Base-by-base conservation (phyloP, 2,113 vertebrate species). In the Poeciliopsis turrubarensis region DNA sequence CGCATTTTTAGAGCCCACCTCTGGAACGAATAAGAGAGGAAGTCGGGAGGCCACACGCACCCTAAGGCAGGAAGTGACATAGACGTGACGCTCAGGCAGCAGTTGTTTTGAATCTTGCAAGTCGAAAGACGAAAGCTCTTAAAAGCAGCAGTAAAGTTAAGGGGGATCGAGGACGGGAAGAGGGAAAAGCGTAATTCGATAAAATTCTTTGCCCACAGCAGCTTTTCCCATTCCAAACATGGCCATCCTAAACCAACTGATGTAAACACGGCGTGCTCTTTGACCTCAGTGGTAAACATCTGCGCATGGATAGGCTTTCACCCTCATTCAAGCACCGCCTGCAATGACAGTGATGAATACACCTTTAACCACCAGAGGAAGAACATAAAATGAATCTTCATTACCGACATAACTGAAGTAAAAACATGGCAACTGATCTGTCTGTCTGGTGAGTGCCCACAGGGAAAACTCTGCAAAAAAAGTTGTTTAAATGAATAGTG, bases 71-170 rank as follows among this genome's bases (percentile, higher is more conserved):
- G 93, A 94, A 91, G 93, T 94, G 93, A 94, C 94, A 94, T 92
- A 89, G 84, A 41, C 86, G 68, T 85, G 89, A 93, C 81, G 86
- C 88, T 86, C n/a, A 26, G 72, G 75, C 89, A 91, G 90, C 91
- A 94, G 94, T 95, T 94, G 94, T 95, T 94, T 94, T 91, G 91
- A 94, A 94, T 94, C 89, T 92, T 86, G 82, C 61, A 64, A 81
- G 84, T 84, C 82, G 83, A 89, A 92, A 91, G 89, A 47, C 89
- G 76, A 87, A 75, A 82, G 78, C 83, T 86, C 84, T 87, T 86
- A 73, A 86, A 80, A 87, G 79, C 60, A 41, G 63, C 27, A 65
- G 65, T 51, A 41, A 84, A 90, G 62, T 60, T 62, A 79, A 37
- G 78, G 73, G 63, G 75, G 83, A 63, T 15, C 15, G 3, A 81